Evolutionary conservation across 2,888 invertebrate genomes (phyloP), one percentile per base, ranked within the genome.

Genomic region (Agrilus mali): DNA sequence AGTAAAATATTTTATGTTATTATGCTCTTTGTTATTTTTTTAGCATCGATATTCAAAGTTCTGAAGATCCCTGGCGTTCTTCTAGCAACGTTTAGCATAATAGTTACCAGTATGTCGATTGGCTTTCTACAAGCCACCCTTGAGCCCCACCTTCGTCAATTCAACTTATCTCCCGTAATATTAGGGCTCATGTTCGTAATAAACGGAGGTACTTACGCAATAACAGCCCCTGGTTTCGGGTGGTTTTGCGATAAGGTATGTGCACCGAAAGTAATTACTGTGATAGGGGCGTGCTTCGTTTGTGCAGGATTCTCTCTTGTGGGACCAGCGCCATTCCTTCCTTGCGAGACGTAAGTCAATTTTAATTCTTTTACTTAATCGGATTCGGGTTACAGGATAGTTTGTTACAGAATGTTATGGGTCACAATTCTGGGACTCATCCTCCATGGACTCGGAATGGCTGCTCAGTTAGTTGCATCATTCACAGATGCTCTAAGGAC

Each of bases 111-210:
- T 48, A 78, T 83, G 72, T 86, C 86, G 52, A 86, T 88, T 40
- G 87, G 88, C 15, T 94, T 90, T 64, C 70, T 93, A 16, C 86
- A 88, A 60, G 90, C 93, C 0, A 92, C 92, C 0, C 69, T 94
- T 16, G 88, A 92, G 54, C 87, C 86, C 0, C 93, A 93, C 69
- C 70, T 94, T n/a, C 64, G 84, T 50, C 67, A 78, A 72, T 86
- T 86, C 58, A 53, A 74, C 2, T 68, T 87, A 46, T 74, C 80
- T 0, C 82, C 85, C 0, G 73, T 86, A 37, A 61, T 82, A 10
- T 65, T 85, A 50, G 88, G 88, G 0, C 63, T 86, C 40, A 82
- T 89, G 77, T 90, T 89, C 59, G 79, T 89, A 36, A 83, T 88
- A 52, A 87, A 84, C 60, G 87, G 88, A 3, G 86, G 82, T 0